These are phyloP conservation scores for Drosophila biarmipes DNA, from an alignment of 1,140 invertebrate genomes.

Conservation along the genomic window DNA sequence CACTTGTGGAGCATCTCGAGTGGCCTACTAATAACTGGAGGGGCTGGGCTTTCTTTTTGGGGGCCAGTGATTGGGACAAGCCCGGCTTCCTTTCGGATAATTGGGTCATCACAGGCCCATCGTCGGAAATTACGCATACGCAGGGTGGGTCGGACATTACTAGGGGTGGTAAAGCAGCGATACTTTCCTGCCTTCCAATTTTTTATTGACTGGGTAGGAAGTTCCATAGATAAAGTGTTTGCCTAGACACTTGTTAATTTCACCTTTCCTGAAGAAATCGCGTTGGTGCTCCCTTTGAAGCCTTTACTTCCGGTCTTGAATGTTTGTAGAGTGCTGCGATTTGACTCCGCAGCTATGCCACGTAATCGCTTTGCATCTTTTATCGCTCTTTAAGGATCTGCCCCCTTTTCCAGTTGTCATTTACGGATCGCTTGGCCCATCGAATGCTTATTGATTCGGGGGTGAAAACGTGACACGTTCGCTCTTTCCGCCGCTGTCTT, in stretches of 20 bases:
- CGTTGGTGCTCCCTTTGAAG: too few species aligned
- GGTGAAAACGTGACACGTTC: constrained; percentile 65
- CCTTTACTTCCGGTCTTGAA: too few species aligned
- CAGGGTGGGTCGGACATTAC: neutral
- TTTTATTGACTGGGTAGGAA: too few species aligned
- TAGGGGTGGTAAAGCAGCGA: too few species aligned
- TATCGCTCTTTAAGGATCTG: neutral
- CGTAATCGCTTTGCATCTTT: neutral
- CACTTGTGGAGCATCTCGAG: constrained; percentile 73
- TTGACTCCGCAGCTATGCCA: neutral
- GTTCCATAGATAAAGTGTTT: too few species aligned
- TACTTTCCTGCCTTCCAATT: too few species aligned
- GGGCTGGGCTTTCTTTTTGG: constrained; percentile 30
- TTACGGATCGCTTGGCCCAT: constrained; percentile 14
- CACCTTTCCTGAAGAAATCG: neutral
- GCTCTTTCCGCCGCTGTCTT: constrained; percentile 37
- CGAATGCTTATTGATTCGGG: constrained; percentile 18
- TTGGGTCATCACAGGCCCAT: constrained; percentile 31
- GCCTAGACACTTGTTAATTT: too few species aligned
- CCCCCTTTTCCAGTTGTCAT: neutral
- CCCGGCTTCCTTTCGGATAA: constrained; percentile 23
- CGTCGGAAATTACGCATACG: constrained; percentile 26
- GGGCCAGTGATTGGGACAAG: constrained; percentile 46
- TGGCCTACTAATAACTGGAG: constrained; percentile 74
- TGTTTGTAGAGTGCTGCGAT: too few species aligned